These are phyloP conservation scores for Dorcus hopei DNA, from an alignment of 2,888 invertebrate genomes.

Conservation along the genomic window DNA sequence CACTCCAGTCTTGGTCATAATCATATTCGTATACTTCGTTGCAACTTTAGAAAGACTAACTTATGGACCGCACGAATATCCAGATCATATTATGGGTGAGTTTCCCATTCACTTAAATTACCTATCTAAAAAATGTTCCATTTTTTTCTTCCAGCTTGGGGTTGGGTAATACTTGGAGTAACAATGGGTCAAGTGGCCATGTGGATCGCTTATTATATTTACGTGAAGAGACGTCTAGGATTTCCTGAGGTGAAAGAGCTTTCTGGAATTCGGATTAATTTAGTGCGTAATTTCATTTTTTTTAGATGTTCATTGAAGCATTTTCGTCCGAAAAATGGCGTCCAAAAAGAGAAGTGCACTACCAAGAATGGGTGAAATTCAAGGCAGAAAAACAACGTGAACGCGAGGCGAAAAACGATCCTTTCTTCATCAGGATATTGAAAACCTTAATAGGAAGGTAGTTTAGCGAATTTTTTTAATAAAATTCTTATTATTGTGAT, in stretches of 20 bases:
- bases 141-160: not conserved
- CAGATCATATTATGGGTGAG: slow-evolving; percentile 52
- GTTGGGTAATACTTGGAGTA: not conserved
- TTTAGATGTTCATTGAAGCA: too few relatives aligned
- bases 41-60: slow-evolving; percentile 57
- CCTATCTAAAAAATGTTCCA: not conserved
- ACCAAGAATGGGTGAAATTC: too few relatives aligned
- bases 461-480: too few relatives aligned
- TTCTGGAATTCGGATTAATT: not conserved
- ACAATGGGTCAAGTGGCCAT: not conserved
- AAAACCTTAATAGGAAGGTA: too few relatives aligned
- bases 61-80: slow-evolving; percentile 60
- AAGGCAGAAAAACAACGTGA: too few relatives aligned
- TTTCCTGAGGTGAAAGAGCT: not conserved
- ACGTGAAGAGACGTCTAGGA: not conserved
- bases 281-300: too few relatives aligned
- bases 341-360: too few relatives aligned
- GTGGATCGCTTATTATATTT: not conserved
- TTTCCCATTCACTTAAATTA: not conserved
- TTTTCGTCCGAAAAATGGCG: too few relatives aligned
- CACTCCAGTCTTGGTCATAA: slow-evolving; percentile 66
- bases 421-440: too few relatives aligned
- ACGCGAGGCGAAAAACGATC: too few relatives aligned
- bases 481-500: too few relatives aligned
- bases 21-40: slow-evolving; percentile 70